phyloP scores from a whole-genome alignment of 1,140 invertebrate species.

The Vanessa atalanta region DNA sequence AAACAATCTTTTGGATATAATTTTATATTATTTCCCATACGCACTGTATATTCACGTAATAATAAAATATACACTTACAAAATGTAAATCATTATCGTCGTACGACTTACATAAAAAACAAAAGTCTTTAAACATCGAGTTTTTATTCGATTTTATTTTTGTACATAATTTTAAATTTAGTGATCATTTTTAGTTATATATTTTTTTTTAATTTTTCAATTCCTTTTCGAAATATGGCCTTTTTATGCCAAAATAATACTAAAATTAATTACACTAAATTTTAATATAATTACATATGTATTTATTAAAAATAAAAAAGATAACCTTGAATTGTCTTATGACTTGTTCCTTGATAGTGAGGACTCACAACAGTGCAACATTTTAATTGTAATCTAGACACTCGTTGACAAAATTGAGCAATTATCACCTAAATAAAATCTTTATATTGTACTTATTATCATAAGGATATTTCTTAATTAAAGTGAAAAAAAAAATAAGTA shows the following conservation, averaged over 20 bases:
- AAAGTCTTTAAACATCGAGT: constrained; percentile 47
- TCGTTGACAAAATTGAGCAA: constrained; percentile 76
- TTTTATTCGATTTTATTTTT: constrained; percentile 57
- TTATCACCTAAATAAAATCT: constrained; percentile 69
- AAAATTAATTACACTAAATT: constrained; percentile 1
- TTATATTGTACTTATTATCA: constrained; percentile 70
- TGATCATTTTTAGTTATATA: constrained; percentile 8
- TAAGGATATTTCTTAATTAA: constrained; percentile 50
- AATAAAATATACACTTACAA: neutral
- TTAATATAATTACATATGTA: neutral
- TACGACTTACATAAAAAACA: constrained; percentile 34
- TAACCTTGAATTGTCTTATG: neutral
- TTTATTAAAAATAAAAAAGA: neutral
- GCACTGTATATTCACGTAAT: neutral
- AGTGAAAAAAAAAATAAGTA: constrained; percentile 5
- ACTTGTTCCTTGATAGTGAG: constrained; percentile 9
- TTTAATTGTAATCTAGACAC: constrained; percentile 30
- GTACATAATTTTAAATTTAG: constrained; percentile 49
- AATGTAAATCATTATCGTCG: neutral
- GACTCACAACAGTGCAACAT: constrained; percentile 12
- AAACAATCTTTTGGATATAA: too few relatives aligned
- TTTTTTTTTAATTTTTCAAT: constrained; percentile 21
- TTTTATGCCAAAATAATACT: neutral
- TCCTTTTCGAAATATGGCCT: neutral
- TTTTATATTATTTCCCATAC: too few relatives aligned